Conservation (phyloP, 2,888 invertebrate genomes). For the Nomada hirtipes region DNA sequence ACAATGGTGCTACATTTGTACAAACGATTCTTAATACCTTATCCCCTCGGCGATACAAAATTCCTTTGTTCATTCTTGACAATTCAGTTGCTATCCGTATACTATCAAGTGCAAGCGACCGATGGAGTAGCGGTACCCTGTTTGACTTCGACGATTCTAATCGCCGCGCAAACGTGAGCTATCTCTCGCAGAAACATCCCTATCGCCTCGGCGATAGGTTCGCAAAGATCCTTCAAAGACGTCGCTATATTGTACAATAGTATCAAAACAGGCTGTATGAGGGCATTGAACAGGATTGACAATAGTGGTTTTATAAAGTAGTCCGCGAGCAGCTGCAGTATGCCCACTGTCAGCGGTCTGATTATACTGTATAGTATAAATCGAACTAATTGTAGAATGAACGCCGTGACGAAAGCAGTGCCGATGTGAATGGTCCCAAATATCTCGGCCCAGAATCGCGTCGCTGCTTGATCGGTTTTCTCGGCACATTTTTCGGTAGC, state of each 20-base stretch:
- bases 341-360: constrained; percentile 87
- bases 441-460: constrained; percentile 89
- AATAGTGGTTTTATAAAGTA: constrained; percentile 89
- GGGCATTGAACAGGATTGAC: constrained; percentile 87
- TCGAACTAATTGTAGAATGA: constrained; percentile 87
- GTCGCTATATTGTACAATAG: constrained; percentile 87
- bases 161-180: constrained; percentile 83
- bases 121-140: constrained; percentile 50
- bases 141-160: constrained; percentile 85
- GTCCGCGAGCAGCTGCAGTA: constrained; percentile 88
- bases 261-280: constrained; percentile 89
- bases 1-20: constrained; percentile 31
- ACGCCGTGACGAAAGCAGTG: constrained; percentile 87
- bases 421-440: constrained; percentile 88
- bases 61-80: neutral
- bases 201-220: constrained; percentile 87
- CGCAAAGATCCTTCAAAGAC: constrained; percentile 87
- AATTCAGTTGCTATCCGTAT: neutral
- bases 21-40: constrained; percentile 5
- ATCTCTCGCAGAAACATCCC: constrained; percentile 85
- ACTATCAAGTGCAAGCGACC: constrained; percentile 64
- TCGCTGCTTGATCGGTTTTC: constrained; percentile 86
- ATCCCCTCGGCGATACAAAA: neutral
- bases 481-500: constrained; percentile 86
- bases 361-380: constrained; percentile 86